Evolutionary conservation across 2,113 vertebrate genomes (phyloP).

Genomic region (Paradoxurus hermaphroditus): DNA sequence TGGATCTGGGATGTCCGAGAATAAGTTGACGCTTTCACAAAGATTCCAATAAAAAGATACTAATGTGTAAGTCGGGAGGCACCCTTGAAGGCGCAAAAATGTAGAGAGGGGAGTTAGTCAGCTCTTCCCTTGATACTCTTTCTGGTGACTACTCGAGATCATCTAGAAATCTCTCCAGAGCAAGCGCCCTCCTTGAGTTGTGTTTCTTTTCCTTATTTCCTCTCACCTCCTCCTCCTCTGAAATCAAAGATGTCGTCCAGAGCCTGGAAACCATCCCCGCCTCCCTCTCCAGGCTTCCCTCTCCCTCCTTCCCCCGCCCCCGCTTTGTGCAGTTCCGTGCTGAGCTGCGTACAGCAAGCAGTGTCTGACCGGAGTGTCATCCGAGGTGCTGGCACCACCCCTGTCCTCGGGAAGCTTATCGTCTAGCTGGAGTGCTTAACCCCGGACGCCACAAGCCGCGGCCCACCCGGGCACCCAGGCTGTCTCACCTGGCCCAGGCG

Average conservation of each 20-base stretch:
- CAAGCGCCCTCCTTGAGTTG: accelerated
- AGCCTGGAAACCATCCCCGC: neutral
- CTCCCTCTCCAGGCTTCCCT: neutral
- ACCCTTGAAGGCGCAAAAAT: neutral
- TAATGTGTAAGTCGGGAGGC: neutral
- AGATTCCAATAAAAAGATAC: neutral
- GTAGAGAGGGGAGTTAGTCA: neutral
- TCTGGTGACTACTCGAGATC: neutral
- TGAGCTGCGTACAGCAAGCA: neutral
- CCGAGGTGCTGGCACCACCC: accelerated
- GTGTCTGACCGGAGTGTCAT: neutral
- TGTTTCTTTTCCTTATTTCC: neutral
- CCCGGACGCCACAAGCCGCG: neutral
- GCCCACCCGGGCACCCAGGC: accelerated
- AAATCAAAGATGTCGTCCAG: neutral
- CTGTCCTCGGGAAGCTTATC: neutral
- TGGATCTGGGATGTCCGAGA: neutral
- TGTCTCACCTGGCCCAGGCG: neutral
- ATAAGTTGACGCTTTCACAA: neutral
- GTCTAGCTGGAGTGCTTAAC: neutral
- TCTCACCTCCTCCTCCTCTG: neutral
- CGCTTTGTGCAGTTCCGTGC: accelerated
- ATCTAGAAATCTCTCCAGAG: neutral
- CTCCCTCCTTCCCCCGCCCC: neutral
- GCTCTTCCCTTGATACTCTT: neutral